phyloP scores from a whole-genome alignment of 37 sponge, comb jelly and placozoan species.

The Crambe crambe region DNA sequence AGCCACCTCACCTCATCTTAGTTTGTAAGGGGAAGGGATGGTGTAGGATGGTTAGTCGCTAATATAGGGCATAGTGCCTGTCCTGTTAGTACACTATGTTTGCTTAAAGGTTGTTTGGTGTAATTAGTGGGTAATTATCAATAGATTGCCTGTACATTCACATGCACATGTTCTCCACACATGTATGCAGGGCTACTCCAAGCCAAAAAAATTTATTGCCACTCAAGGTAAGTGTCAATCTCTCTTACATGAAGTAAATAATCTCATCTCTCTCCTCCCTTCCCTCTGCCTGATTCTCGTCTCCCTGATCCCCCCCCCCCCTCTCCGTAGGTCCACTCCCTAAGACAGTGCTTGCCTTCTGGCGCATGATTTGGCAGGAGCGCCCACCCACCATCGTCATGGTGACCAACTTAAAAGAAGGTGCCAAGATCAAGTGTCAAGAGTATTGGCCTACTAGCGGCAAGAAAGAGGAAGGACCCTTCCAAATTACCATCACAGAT shows the following conservation, averaged over 20 bases:
- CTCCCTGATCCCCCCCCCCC: neutral
- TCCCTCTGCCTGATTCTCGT: neutral
- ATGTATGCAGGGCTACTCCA: conserved; percentile 64
- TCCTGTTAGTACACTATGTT: too few species aligned
- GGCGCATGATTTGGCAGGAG: conserved; percentile 79
- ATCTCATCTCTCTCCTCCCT: neutral
- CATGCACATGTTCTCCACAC: too few species aligned
- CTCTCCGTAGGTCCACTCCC: conserved; percentile 55
- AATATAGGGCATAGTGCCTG: too few species aligned
- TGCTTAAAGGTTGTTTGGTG: too few species aligned
- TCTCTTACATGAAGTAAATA: neutral
- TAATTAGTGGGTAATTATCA: too few species aligned
- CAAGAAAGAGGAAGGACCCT: conserved; percentile 40
- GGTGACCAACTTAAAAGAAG: too few species aligned
- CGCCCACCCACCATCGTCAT: conserved; percentile 55
- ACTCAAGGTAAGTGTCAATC: conserved; percentile 82
- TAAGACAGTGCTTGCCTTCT: conserved; percentile 65
- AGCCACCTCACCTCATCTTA: too few species aligned
- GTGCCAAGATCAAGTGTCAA: conserved; percentile 68
- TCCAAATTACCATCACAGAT: conserved; percentile 47
- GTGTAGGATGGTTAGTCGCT: too few species aligned
- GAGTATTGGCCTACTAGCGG: conserved; percentile 72
- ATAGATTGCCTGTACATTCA: too few species aligned
- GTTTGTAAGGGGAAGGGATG: too few species aligned
- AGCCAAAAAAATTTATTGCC: conserved; percentile 67